These are phyloP conservation scores for Tenebrio molitor DNA, from an alignment of 1,140 invertebrate genomes.

Conservation along the genomic window DNA sequence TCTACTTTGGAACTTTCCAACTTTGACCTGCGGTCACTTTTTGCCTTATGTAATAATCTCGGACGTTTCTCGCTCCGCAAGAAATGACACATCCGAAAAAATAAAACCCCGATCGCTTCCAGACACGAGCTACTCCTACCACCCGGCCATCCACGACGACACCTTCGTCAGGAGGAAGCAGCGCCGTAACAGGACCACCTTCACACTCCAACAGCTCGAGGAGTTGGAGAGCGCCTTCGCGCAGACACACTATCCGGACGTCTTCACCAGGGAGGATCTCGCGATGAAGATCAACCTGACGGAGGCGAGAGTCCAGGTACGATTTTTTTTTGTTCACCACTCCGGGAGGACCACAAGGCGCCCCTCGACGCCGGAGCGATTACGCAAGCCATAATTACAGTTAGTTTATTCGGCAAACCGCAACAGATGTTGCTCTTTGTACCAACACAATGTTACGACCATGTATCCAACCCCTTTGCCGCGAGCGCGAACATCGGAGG, in stretches of 20 bases:
- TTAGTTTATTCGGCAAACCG: conserved; percentile 54
- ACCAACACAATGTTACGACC: conserved; percentile 44
- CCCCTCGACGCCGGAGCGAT: background rate
- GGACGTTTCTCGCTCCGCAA: conserved; percentile 22
- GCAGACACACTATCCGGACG: conserved; percentile 98
- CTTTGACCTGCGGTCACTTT: conserved; percentile 54
- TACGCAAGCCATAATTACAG: conserved; percentile 40
- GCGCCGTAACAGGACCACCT: conserved; percentile 95
- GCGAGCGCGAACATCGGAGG: conserved; percentile 10
- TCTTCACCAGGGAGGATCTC: conserved; percentile 96
- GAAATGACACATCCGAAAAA: background rate
- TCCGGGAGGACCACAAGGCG: background rate
- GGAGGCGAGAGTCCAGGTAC: conserved; percentile 96
- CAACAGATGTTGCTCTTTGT: conserved; percentile 58
- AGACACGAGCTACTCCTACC: conserved; percentile 92
- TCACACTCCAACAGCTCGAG: conserved; percentile 95
- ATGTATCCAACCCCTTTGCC: conserved; percentile 13
- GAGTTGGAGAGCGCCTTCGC: conserved; percentile 97
- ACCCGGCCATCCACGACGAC: conserved; percentile 96
- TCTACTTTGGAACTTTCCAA: conserved; percentile 61
- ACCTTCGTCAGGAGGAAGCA: conserved; percentile 97
- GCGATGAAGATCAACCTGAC: conserved; percentile 99
- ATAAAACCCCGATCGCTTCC: conserved; percentile 57
- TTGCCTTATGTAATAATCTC: conserved; percentile 37
- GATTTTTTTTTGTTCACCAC: no score